These are phyloP conservation scores for Noctua fimbriata DNA, from an alignment of 2,888 invertebrate genomes.

Conservation along the genomic window DNA sequence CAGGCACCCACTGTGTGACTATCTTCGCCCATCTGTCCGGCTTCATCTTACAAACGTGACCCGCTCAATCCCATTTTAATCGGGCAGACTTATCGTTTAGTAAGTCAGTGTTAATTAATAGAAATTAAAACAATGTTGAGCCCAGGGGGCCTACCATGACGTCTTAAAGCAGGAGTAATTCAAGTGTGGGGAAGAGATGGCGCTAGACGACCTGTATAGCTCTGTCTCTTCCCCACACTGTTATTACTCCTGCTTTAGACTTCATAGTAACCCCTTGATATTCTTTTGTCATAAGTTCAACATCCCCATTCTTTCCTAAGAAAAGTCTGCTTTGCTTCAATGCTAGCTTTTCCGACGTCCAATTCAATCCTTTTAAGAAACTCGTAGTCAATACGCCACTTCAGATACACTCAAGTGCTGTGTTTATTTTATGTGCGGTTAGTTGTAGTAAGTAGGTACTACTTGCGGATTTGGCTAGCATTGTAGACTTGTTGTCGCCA, in stretches of 20 bases:
- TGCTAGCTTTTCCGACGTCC: background rate
- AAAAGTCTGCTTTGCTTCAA: background rate
- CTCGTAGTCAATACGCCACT: background rate
- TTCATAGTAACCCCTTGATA: no score
- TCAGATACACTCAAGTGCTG: background rate
- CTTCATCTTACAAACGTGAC: no score
- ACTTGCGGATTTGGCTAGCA: background rate
- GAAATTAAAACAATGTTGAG: background rate
- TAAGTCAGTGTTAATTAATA: background rate
- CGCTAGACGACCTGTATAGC: no score
- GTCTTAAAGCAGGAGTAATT: no score
- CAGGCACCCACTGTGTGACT: no score
- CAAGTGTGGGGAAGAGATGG: no score
- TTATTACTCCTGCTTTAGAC: no score
- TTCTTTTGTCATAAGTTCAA: background rate
- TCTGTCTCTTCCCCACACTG: no score
- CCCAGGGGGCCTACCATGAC: no score
- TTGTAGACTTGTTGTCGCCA: background rate
- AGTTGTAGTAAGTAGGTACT: background rate
- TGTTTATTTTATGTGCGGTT: background rate
- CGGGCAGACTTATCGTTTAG: no score
- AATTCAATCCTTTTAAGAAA: constrained; percentile 1
- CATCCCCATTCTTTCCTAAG: background rate
- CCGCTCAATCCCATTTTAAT: no score
- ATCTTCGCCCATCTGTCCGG: no score